A percentile compares a stretch with the other conserved stretches of the same genome.
phyloP scores from a whole-genome alignment of 2,113 vertebrate genomes.

The Nerophis ophidion region DNA sequence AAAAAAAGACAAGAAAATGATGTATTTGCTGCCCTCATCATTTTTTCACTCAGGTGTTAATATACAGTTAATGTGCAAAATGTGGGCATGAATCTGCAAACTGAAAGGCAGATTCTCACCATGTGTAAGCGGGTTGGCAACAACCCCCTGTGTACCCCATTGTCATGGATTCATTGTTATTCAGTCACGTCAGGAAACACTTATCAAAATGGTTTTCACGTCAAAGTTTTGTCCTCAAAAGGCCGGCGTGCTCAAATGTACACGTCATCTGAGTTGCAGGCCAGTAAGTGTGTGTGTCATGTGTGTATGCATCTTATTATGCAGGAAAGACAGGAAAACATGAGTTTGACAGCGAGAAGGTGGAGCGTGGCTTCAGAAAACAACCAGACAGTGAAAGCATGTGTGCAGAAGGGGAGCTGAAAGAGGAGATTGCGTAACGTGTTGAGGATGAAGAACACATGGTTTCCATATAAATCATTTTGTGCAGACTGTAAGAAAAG shows the following conservation, averaged over 20 bases:
- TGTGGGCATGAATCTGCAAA: background rate
- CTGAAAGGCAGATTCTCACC: background rate
- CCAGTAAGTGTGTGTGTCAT: constrained; percentile 1
- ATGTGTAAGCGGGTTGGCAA: background rate
- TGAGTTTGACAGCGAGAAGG: constrained; percentile 10
- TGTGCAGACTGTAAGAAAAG: constrained; percentile 21
- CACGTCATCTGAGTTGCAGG: background rate
- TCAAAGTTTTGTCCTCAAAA: constrained; percentile 19
- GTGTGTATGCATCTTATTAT: constrained; percentile 25
- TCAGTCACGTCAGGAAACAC: background rate
- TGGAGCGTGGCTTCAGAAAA: constrained; percentile 20
- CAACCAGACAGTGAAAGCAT: constrained; percentile 18
- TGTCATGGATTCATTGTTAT: background rate
- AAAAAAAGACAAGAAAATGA: background rate
- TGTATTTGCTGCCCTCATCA: background rate
- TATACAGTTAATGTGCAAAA: background rate
- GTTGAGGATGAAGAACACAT: constrained; percentile 40
- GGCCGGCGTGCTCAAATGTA: background rate
- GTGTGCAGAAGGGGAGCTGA: background rate
- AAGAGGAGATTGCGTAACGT: constrained; percentile 40
- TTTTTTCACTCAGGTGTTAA: background rate
- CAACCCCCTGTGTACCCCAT: background rate
- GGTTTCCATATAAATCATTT: constrained; percentile 51
- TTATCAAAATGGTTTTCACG: constrained; percentile 29
- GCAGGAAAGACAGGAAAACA: constrained; percentile 40